phyloP scores from a whole-genome alignment of 2,888 invertebrate species.

The Amblyjoppa fuscipennis region DNA sequence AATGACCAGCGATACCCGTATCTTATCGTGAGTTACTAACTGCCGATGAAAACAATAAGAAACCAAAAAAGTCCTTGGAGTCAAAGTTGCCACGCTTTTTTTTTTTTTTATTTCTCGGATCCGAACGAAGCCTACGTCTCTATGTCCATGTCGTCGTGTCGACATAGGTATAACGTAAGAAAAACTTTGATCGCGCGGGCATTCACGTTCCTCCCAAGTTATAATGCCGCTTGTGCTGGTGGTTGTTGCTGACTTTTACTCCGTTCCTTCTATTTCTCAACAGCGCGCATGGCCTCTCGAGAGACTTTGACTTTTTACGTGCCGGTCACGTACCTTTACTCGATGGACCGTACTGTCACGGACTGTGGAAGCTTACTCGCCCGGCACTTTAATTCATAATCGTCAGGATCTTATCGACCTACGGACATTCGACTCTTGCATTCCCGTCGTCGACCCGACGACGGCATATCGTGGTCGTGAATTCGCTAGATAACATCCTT shows the following conservation, averaged over 20 bases:
- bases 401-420: background rate
- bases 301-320: slow-evolving; percentile 32
- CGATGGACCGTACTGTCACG: background rate
- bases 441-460: background rate
- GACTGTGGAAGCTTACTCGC: background rate
- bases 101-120: background rate
- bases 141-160: slow-evolving; percentile 27
- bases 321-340: background rate
- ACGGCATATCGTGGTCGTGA: background rate
- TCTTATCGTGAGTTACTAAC: background rate
- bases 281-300: slow-evolving; percentile 31
- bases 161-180: slow-evolving; percentile 32
- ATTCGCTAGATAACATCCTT: background rate
- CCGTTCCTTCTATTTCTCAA: slow-evolving; percentile 47
- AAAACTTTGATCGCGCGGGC: slow-evolving; percentile 31
- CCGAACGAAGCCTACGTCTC: slow-evolving; percentile 16
- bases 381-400: background rate
- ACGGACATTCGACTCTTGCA: background rate
- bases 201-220: slow-evolving; percentile 22
- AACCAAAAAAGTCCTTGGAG: background rate
- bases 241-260: slow-evolving; percentile 39
- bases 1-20: background rate
- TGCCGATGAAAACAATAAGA: background rate
- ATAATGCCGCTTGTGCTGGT: slow-evolving; percentile 5
- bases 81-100: background rate